Evolutionary conservation across 2,888 invertebrate genomes (phyloP).

Genomic region (Ypsolopha sequella): DNA sequence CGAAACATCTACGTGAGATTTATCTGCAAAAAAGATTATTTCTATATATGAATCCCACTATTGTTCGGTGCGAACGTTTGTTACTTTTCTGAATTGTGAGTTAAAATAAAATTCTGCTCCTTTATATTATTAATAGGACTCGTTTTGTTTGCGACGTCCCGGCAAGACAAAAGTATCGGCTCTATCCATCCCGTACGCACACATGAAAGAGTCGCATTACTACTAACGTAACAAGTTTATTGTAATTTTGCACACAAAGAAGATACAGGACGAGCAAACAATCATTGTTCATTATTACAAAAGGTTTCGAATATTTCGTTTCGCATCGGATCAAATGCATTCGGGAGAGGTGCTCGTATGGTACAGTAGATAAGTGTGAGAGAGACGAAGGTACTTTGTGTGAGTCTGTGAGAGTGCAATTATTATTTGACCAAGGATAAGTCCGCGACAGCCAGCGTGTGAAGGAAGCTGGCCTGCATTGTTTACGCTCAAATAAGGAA

Average conservation of each 20-base stretch:
- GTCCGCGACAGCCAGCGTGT: constrained; percentile 65
- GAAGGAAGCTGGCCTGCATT: constrained; percentile 63
- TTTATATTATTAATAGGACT: constrained; percentile 65
- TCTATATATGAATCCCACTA: constrained; percentile 64
- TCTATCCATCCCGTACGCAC: constrained; percentile 64
- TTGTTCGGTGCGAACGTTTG: constrained; percentile 63
- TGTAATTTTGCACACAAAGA: constrained; percentile 69
- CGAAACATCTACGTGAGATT: constrained; percentile 60
- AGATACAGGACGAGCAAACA: constrained; percentile 67
- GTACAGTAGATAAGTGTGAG: constrained; percentile 37
- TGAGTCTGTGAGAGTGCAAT: constrained; percentile 55
- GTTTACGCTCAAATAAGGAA: constrained; percentile 68
- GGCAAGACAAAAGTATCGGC: constrained; percentile 66
- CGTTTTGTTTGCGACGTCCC: constrained; percentile 67
- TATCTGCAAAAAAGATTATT: constrained; percentile 70
- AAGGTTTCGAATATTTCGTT: constrained; percentile 67
- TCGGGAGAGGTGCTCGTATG: constrained; percentile 48
- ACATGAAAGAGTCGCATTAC: constrained; percentile 46
- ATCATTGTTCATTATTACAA: constrained; percentile 71
- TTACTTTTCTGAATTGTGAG: constrained; percentile 66
- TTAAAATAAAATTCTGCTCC: constrained; percentile 69
- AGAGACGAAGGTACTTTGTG: constrained; percentile 28
- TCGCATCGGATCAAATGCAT: constrained; percentile 66
- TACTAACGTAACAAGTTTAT: constrained; percentile 65
- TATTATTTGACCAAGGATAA: constrained; percentile 70